Evolutionary conservation across 2,113 vertebrate species (phyloP), one percentile per base, ranked within the genome.

Genomic region (Saccopteryx bilineata): DNA sequence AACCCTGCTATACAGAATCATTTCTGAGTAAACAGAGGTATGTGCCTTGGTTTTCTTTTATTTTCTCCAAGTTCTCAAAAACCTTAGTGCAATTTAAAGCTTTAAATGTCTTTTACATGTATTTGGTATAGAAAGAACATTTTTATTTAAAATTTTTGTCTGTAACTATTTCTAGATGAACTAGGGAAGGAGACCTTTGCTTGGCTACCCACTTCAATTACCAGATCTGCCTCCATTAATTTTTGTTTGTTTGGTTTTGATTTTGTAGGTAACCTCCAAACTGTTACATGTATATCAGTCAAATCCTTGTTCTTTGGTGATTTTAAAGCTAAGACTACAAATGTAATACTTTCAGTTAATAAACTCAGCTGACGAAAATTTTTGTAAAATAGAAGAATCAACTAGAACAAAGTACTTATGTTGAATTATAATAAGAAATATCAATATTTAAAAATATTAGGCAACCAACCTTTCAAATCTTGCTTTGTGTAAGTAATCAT

Each of bases 401-500:
- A 56, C 19, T 33, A 68, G 9, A 68, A 61, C 15, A 68, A 33
- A 50, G 58, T 11, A 80, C 52, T 18, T 52, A 66, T 28, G n/a
- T 66, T 79, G 15, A 88, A 60, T 1, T 92, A 3, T 65, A 71
- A 23, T 54, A 92, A 83, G 24, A 87, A 83, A 85, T 11, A 54
- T 52, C 24, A 72, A 24, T 61, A 79, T 74, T 88, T 92, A 68
- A 33, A 84, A 94, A 61, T 66, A n/a, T n/a, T 92, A 88, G 87
- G 17, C 31, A 88, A 63, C 50, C 48, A 71, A n/a, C 5, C 3
- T 92, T 90, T 85, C 39, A 89, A 54, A 52, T 52, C 24, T 78
- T 50, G 46, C 48, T 46, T 72, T 69, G 26, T 89, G 14, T 79
- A 88, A 75, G n/a, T 74, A 80, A 89, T 31, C 68, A 85, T 8